Percentiles rank a stretch among this genome's conserved stretches.
Evolutionary conservation across 1,140 invertebrate genomes (phyloP).

Genomic region (Ruditapes philippinarum): DNA sequence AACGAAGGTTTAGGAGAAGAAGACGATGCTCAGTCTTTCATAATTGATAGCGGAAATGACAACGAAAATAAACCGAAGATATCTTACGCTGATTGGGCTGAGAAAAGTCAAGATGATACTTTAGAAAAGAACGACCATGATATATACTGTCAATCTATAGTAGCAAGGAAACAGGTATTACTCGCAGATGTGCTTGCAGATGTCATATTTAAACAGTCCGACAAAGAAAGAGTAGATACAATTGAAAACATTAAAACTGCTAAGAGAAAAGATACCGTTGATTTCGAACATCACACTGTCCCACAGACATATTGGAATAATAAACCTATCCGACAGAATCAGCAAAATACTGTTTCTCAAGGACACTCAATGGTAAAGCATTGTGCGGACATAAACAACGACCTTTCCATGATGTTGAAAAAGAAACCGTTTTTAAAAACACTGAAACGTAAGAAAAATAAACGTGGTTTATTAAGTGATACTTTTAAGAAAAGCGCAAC

Average conservation of each 20-base stretch:
- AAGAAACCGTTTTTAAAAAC: too few species aligned
- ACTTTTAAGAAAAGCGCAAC: background rate
- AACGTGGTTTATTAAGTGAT: background rate
- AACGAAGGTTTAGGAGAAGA: background rate
- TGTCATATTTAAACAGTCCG: background rate
- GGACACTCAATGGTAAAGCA: too few species aligned
- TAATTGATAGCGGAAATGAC: background rate
- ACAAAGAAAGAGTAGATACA: background rate
- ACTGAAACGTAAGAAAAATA: constrained; percentile 3
- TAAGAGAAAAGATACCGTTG: background rate
- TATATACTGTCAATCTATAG: background rate
- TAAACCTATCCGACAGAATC: background rate
- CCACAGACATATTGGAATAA: too few species aligned
- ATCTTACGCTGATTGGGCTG: background rate
- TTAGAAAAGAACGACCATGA: background rate
- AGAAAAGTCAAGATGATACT: background rate
- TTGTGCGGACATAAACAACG: too few species aligned
- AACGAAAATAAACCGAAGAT: background rate
- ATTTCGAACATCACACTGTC: too few species aligned
- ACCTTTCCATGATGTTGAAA: too few species aligned
- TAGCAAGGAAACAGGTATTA: background rate
- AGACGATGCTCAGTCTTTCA: too few species aligned
- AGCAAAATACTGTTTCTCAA: too few species aligned
- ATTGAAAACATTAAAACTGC: background rate
- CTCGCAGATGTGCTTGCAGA: background rate